A percentile compares a stretch with the other conserved stretches of the same genome.
Conservation (phyloP, 2,113 vertebrate genomes). For the Xenopus laevis region DNA sequence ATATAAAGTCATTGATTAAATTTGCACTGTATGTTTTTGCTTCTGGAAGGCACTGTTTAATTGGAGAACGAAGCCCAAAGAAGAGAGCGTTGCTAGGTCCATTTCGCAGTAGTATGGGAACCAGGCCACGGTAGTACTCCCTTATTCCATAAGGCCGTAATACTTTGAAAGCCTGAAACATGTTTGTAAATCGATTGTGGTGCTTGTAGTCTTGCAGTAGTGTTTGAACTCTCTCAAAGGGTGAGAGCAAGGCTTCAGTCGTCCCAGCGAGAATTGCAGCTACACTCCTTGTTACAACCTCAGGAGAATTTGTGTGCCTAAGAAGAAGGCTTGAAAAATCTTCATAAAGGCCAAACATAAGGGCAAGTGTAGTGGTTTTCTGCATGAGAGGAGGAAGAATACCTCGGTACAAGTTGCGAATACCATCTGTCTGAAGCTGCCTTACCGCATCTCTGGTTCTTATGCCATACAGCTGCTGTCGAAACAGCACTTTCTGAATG, state of each 20-base stretch:
- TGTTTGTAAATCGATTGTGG: slow-evolving; percentile 89
- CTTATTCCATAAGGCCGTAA: slow-evolving; percentile 73
- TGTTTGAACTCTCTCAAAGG: slow-evolving; percentile 87
- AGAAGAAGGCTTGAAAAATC: slow-evolving; percentile 82
- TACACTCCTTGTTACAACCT: slow-evolving; percentile 73
- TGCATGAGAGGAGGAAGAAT: slow-evolving; percentile 87
- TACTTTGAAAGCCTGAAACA: slow-evolving; percentile 84
- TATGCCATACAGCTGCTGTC: slow-evolving; percentile 86
- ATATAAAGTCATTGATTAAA: slow-evolving; percentile 87
- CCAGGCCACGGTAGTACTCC: slow-evolving; percentile 87
- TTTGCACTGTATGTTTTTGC: slow-evolving; percentile 68
- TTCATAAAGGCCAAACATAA: slow-evolving; percentile 92
- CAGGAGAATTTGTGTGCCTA: slow-evolving; percentile 59
- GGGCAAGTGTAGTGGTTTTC: slow-evolving; percentile 83
- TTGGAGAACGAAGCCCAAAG: slow-evolving; percentile 84
- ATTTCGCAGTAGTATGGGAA: slow-evolving; percentile 85
- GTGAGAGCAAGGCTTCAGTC: slow-evolving; percentile 80
- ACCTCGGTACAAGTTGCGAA: slow-evolving; percentile 83
- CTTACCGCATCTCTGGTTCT: slow-evolving; percentile 72
- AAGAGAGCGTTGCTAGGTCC: slow-evolving; percentile 89
- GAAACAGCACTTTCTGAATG: slow-evolving; percentile 89
- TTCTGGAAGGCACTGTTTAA: slow-evolving; percentile 82
- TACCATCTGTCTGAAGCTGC: slow-evolving; percentile 81
- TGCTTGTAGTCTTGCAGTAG: slow-evolving; percentile 91
- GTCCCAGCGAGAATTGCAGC: slow-evolving; percentile 85